These are phyloP conservation scores for Agriopis marginaria DNA, from an alignment of 2,888 invertebrate species.

Conservation along the genomic window DNA sequence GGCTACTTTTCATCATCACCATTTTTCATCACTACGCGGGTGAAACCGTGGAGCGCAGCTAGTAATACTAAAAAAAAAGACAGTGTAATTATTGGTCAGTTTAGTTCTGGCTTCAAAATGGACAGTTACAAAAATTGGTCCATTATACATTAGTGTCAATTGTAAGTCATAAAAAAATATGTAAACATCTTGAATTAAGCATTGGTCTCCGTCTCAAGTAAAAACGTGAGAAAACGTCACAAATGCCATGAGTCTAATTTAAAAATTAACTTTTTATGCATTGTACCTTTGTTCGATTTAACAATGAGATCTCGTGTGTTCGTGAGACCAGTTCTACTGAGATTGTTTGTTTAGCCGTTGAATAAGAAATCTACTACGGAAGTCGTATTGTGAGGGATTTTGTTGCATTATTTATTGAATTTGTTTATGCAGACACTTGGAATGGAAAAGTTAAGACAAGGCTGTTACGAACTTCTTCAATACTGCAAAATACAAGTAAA, in stretches of 20 bases:
- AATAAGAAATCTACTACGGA: slow-evolving; percentile 60
- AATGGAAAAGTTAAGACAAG: slow-evolving; percentile 4
- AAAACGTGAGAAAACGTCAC: slow-evolving; percentile 30
- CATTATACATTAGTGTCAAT: neutral
- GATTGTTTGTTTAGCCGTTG: slow-evolving; percentile 58
- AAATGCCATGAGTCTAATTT: slow-evolving; percentile 19
- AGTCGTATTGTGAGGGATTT: slow-evolving; percentile 60
- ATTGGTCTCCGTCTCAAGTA: slow-evolving; percentile 3
- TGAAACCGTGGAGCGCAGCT: too few species aligned
- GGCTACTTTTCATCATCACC: too few species aligned
- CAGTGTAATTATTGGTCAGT: too few species aligned
- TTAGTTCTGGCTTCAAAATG: too few species aligned
- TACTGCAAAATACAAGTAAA: too few species aligned
- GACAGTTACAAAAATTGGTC: too few species aligned
- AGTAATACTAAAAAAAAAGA: too few species aligned
- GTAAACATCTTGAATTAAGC: neutral
- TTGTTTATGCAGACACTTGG: slow-evolving; percentile 44
- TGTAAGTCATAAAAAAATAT: neutral
- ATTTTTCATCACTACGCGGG: too few species aligned
- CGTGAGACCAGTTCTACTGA: slow-evolving; percentile 53
- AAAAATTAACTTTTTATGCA: slow-evolving; percentile 29
- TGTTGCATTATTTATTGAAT: slow-evolving; percentile 54
- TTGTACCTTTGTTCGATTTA: slow-evolving; percentile 47
- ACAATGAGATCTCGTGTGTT: slow-evolving; percentile 50
- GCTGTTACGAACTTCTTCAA: neutral